Base-by-base conservation (phyloP, 2,113 vertebrate genomes). In the Perca flavescens region DNA sequence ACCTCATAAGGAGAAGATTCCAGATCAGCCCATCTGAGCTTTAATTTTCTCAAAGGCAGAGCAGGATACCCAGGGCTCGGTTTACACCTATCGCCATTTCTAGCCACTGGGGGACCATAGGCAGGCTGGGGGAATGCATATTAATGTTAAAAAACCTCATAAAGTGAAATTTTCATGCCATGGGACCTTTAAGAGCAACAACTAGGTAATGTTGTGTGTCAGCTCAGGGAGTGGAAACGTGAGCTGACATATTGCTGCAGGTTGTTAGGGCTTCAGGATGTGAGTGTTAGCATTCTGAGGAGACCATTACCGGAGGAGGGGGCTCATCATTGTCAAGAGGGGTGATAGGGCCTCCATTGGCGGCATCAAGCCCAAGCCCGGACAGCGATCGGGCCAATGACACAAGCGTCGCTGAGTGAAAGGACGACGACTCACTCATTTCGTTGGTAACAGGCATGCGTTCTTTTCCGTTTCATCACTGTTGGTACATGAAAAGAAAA, bases 381-480 rank as follows among this genome's bases (percentile, higher is more conserved):
- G 91, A 90, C 21, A 79, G 25, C 5, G 95, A 92, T 17, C 89
- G 92, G 28, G 96, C 96, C 86, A 97, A 86, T 1, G 94, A 95
- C 65, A 97, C 94, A 62, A 96, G 95, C 58, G 95, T 96, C 64
- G 87, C 92, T 56, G 90, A 95, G 49, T 92, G 89, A 62, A 85
- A 67, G 75, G 94, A 91, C 52, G 88, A 91, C 22, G 88, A 90
- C 66, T 94, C 93, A 90, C 91, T 89, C 92, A 92, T 83, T 77
- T 93, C 93, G 90, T 67, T 86, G 71, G 88, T 86, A 75, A 93
- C 89, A 62, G 86, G 84, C 82, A 90, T 72, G 49, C 67, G 80
- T 52, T 93, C 93, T 87, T 92, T 95, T 90, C 80, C 94, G 78
- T 95, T 93, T 94, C 95, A 95, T 88, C 88, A 91, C 92, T 95